These are phyloP conservation scores for Phengaris alcon DNA, from an alignment of 2,888 invertebrate species.

Conservation along the genomic window DNA sequence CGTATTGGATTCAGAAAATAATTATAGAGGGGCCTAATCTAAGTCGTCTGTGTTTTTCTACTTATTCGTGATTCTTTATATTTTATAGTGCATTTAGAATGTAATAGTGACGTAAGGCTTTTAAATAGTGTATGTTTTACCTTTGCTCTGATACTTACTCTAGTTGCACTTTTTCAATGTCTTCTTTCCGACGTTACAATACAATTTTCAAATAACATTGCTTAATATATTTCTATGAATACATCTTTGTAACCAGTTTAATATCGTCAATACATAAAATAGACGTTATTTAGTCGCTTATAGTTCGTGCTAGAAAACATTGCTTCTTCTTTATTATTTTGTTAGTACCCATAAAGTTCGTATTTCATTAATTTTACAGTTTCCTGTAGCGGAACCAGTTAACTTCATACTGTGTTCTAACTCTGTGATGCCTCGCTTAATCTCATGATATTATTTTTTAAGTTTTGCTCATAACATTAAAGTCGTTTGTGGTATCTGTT, in stretches of 20 bases:
- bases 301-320: constrained; percentile 7
- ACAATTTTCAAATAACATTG: too few relatives aligned
- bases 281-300: not conserved
- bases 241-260: not conserved
- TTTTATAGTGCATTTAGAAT: not conserved
- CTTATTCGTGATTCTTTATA: not conserved
- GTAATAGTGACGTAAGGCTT: too few relatives aligned
- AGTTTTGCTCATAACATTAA: not conserved
- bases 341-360: constrained; percentile 5
- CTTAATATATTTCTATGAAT: not conserved
- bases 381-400: constrained; percentile 2
- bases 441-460: not conserved
- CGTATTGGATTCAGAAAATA: constrained; percentile 37
- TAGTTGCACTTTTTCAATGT: too few relatives aligned
- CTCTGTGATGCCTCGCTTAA: constrained; percentile 2
- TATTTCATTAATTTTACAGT: constrained; percentile 19
- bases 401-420: constrained; percentile 1
- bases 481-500: not conserved
- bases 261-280: not conserved
- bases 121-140: too few relatives aligned
- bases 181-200: too few relatives aligned
- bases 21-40: constrained; percentile 44
- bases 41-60: constrained; percentile 12
- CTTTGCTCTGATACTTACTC: too few relatives aligned
- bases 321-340: constrained; percentile 8